A percentile compares a stretch with the other conserved stretches of the same genome.
These are phyloP conservation scores for Apistogramma diplotaenia DNA, from an alignment of 2,113 vertebrate species.

Conservation along the genomic window DNA sequence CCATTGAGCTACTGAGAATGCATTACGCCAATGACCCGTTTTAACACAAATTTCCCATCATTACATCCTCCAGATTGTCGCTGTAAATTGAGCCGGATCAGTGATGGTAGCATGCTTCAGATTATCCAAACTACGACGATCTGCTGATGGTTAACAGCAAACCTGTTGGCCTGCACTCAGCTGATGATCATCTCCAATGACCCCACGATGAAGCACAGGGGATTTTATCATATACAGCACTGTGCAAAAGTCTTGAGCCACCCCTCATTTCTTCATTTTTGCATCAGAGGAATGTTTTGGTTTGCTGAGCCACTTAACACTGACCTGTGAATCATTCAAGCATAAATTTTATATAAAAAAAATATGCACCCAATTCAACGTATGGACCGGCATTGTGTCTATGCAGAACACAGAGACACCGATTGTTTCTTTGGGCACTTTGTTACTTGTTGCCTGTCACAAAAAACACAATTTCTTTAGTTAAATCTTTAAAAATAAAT, in stretches of 20 bases:
- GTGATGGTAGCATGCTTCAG: not conserved
- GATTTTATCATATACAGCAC: not conserved
- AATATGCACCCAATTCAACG: not conserved
- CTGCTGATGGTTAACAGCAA: not conserved
- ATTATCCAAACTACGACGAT: not conserved
- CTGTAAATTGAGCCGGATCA: not conserved
- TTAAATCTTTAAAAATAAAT: not conserved
- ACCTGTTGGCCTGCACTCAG: too few species aligned
- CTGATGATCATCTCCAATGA: not conserved
- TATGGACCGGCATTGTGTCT: not conserved
- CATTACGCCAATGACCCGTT: not conserved
- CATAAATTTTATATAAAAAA: too few species aligned
- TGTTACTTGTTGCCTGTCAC: not conserved
- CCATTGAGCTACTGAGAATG: not conserved
- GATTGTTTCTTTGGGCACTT: not conserved
- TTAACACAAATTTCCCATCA: not conserved
- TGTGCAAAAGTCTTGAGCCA: not conserved
- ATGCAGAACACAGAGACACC: not conserved
- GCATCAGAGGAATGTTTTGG: not conserved
- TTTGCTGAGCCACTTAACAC: not conserved
- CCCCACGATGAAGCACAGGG: not conserved
- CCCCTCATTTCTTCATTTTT: not conserved
- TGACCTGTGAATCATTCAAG: not conserved
- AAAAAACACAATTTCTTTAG: not conserved
- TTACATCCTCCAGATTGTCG: not conserved